Evolutionary conservation across 2,113 vertebrate species (phyloP).

Genomic region (Empidonax traillii): DNA sequence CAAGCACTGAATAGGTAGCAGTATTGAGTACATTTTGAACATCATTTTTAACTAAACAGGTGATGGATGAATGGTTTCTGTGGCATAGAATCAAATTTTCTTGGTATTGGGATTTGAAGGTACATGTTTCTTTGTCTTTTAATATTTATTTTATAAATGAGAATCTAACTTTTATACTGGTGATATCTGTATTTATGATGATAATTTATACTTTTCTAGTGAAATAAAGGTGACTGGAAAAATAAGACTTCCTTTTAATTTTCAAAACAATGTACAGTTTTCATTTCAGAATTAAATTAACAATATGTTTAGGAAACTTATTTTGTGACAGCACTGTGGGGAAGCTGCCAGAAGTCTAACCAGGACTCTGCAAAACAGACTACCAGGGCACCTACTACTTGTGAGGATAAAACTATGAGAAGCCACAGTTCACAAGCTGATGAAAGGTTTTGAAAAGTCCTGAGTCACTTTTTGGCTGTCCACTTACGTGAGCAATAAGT

Average conservation of each 20-base stretch:
- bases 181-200: slow-evolving; percentile 75
- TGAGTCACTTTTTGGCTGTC: not conserved
- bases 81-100: slow-evolving; percentile 34
- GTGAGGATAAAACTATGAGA: not conserved
- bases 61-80: slow-evolving; percentile 16
- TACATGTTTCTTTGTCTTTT: slow-evolving; percentile 44
- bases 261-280: not conserved
- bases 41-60: not conserved
- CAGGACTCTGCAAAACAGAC: not conserved
- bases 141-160: slow-evolving; percentile 72
- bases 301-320: not conserved
- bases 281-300: not conserved
- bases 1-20: slow-evolving; percentile 25
- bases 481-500: not conserved
- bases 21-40: slow-evolving; percentile 66
- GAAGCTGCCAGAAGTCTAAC: not conserved
- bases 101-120: slow-evolving; percentile 50
- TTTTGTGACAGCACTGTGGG: not conserved
- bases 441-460: not conserved
- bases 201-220: slow-evolving; percentile 78
- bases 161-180: slow-evolving; percentile 74
- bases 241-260: not conserved
- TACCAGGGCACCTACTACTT: not conserved
- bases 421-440: not conserved
- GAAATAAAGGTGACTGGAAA: slow-evolving; percentile 80